Percentiles rank a stretch among this genome's conserved stretches.
Evolutionary conservation across 2,797 vertebrate genomes (phyloP).

Genomic region (Vultur gryphus): DNA sequence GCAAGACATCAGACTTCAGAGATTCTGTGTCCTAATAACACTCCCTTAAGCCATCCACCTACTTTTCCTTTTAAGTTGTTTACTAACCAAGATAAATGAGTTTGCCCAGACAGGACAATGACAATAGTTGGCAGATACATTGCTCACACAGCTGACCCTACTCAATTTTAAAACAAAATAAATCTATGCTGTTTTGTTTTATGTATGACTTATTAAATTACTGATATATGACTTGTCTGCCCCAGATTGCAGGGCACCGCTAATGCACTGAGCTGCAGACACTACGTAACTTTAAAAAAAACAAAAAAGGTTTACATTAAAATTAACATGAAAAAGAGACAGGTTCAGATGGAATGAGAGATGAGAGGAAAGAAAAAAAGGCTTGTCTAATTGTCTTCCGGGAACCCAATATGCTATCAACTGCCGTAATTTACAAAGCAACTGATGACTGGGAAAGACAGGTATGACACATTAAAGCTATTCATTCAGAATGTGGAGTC

Average conservation of each 20-base stretch:
- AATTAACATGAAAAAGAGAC: neutral
- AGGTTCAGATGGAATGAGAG: neutral
- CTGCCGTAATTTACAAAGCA: neutral
- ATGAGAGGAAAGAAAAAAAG: neutral
- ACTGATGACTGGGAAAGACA: neutral
- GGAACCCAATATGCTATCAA: neutral
- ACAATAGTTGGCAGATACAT: constrained; percentile 41
- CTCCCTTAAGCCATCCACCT: constrained; percentile 25
- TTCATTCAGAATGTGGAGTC: neutral
- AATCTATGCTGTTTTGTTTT: constrained; percentile 36
- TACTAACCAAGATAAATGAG: constrained; percentile 59
- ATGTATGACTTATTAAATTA: constrained; percentile 52
- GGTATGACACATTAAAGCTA: neutral
- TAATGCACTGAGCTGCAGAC: constrained; percentile 33
- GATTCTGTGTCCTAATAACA: constrained; percentile 10
- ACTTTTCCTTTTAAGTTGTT: constrained; percentile 34
- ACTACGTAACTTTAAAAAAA: neutral
- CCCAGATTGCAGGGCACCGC: neutral
- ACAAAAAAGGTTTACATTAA: neutral
- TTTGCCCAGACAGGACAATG: constrained; percentile 28
- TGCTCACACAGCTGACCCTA: constrained; percentile 29
- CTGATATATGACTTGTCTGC: constrained; percentile 23
- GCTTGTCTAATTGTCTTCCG: neutral
- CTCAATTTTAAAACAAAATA: constrained; percentile 44
- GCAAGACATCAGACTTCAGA: neutral